Base-by-base conservation (phyloP, 2,113 vertebrate species). In the Mionectes macconnelli region DNA sequence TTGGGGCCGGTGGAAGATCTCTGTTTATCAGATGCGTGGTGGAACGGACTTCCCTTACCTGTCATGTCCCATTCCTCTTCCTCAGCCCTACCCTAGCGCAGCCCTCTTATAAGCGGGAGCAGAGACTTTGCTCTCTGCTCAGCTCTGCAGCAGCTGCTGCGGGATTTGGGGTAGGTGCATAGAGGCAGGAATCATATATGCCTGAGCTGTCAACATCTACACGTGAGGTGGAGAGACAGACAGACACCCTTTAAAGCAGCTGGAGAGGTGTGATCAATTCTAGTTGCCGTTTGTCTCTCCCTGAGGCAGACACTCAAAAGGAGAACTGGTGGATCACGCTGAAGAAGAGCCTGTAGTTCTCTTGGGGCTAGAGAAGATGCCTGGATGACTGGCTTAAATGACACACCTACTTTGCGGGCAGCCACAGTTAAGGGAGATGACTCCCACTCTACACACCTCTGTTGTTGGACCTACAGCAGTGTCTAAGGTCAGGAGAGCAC, bases 31-130 rank as follows among this genome's bases (percentile, higher is more conserved):
- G 93, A 94, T 89, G 39, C 68, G 69, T 11, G 14, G 42, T 78
- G 78, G 68, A 97, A 52, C 95, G 87, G 90, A 92, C 79, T 93
- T 97, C 87, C 90, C 91, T 84, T 42, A 84, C 57, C 86, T 87
- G 90, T 94, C 92, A 72, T 84, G 74, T 95, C 80, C 90, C 80
- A 87, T 91, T 84, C 80, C 67, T 73, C 56, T 88, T 90, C 90
- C 85, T 94, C 75, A 53, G 80, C 31, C 68, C 83, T 78, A 64
- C 53, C 52, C 22, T 62, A 90, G 17, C 2, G 16, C n/a, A 77
- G 63, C 40, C 23, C 9, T 87, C 35, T 67, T 68, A 21, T 10
- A 62, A 67, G 22, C 14, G 15, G 40, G 28, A 87, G 44, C 62
- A 44, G 27, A 9, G 72, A 37, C 62, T 27, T 70, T 24, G 55